Evolutionary conservation across 1,140 invertebrate genomes (phyloP).

Genomic region (Monomorium pharaonis): DNA sequence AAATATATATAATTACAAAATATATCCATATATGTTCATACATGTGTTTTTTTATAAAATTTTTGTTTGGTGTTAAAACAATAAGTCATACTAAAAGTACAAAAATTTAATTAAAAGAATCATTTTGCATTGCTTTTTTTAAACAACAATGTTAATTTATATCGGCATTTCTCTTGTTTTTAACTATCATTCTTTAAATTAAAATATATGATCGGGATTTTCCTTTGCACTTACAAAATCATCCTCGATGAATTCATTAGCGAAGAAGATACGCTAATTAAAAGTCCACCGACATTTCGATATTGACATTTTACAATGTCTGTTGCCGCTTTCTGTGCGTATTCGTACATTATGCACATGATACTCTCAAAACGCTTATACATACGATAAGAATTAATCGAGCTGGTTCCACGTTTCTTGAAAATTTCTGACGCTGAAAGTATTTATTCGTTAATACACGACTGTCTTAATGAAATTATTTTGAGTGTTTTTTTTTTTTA

Average conservation of each 20-base stretch:
- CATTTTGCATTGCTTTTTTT: too few relatives aligned
- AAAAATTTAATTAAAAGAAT: too few relatives aligned
- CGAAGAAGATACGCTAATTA: not conserved
- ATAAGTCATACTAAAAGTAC: too few relatives aligned
- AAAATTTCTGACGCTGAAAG: not conserved
- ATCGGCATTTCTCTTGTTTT: not conserved
- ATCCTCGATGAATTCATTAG: not conserved
- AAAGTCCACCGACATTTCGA: not conserved
- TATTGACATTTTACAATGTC: not conserved
- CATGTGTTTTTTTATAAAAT: too few relatives aligned
- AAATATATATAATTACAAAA: too few relatives aligned
- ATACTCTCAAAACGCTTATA: not conserved
- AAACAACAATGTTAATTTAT: not conserved
- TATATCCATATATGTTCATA: too few relatives aligned
- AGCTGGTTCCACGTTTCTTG: not conserved
- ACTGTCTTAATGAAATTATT: conserved; percentile 5
- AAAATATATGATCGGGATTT: not conserved
- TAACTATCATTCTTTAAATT: not conserved
- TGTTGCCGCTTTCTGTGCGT: not conserved
- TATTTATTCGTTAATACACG: not conserved
- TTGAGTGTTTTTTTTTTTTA: conserved; percentile 12
- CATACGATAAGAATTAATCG: not conserved
- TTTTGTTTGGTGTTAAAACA: too few relatives aligned
- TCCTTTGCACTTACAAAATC: not conserved
- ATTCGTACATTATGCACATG: not conserved